Conservation (phyloP, 2,113 vertebrate genomes). For the Beaufortia kweichowensis region DNA sequence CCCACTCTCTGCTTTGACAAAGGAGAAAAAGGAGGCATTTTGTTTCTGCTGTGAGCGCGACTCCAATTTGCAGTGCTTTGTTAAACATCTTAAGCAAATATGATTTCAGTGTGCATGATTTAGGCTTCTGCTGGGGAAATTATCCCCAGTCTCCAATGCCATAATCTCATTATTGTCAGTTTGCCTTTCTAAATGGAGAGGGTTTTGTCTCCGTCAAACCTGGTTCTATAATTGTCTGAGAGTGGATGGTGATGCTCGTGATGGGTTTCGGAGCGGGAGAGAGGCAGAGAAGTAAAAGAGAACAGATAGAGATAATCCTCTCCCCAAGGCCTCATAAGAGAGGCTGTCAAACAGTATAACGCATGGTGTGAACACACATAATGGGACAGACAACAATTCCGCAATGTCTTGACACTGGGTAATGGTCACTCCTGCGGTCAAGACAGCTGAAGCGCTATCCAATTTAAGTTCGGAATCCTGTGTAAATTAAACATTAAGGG, state of each 20-base stretch:
- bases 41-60: neutral
- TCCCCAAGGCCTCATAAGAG: slow-evolving; percentile 33
- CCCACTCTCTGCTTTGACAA: slow-evolving; percentile 11
- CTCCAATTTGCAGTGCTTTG: slow-evolving; percentile 29
- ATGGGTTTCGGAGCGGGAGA: neutral
- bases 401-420: slow-evolving; percentile 21
- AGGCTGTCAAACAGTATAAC: slow-evolving; percentile 33
- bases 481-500: slow-evolving; percentile 29
- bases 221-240: slow-evolving; percentile 32
- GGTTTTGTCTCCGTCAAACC: slow-evolving; percentile 42
- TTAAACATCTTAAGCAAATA: slow-evolving; percentile 48
- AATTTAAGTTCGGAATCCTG: slow-evolving; percentile 18
- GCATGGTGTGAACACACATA: slow-evolving; percentile 33
- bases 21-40: neutral
- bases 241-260: neutral
- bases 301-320: slow-evolving; percentile 34
- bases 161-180: slow-evolving; percentile 53
- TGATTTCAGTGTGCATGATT: slow-evolving; percentile 45
- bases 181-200: slow-evolving; percentile 45
- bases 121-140: slow-evolving; percentile 39
- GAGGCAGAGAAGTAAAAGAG: neutral
- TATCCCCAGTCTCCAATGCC: slow-evolving; percentile 48
- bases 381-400: slow-evolving; percentile 5
- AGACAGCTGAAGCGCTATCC: slow-evolving; percentile 25
- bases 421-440: slow-evolving; percentile 36